phyloP scores from a whole-genome alignment of 1,140 invertebrate genomes.

The Drosophila melanica region DNA sequence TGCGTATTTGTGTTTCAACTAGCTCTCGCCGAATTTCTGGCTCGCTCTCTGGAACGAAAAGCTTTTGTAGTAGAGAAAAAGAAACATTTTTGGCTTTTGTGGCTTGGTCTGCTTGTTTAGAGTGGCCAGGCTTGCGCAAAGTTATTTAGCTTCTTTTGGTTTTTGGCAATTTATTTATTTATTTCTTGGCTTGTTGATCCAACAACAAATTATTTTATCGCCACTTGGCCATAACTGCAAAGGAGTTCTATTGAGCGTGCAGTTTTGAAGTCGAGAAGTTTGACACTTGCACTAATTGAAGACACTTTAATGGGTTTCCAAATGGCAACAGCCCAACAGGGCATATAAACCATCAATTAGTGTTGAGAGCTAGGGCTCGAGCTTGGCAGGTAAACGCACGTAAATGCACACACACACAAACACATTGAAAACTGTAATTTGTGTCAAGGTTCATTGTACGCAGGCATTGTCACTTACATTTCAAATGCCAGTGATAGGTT shows the following conservation, averaged over 20 bases:
- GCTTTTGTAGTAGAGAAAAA: constrained; percentile 81
- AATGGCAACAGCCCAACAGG: constrained; percentile 25
- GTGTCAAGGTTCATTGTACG: constrained; percentile 72
- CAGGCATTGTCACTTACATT: constrained; percentile 46
- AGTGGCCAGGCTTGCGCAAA: constrained; percentile 63
- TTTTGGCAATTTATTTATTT: constrained; percentile 39
- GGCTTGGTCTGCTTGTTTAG: constrained; percentile 61
- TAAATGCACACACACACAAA: constrained; percentile 2
- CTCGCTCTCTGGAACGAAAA: constrained; percentile 43
- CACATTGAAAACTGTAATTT: constrained; percentile 34
- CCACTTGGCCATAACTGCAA: neutral
- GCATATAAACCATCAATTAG: constrained; percentile 62
- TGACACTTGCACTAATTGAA: constrained; percentile 30
- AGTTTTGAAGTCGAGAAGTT: constrained; percentile 1
- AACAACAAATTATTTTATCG: constrained; percentile 15
- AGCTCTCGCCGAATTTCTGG: constrained; percentile 30
- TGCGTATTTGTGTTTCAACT: constrained; percentile 36
- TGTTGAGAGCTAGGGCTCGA: constrained; percentile 32
- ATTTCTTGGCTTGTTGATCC: constrained; percentile 4
- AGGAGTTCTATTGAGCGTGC: constrained; percentile 5
- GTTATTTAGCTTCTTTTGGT: constrained; percentile 42
- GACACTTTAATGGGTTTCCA: constrained; percentile 27
- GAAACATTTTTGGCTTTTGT: constrained; percentile 64
- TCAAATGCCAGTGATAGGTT: constrained; percentile 46
- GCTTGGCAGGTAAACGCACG: neutral